These are phyloP conservation scores for Eunapius fragilis DNA, from an alignment of 37 sponge, comb jelly and placozoan genomes.

Conservation along the genomic window DNA sequence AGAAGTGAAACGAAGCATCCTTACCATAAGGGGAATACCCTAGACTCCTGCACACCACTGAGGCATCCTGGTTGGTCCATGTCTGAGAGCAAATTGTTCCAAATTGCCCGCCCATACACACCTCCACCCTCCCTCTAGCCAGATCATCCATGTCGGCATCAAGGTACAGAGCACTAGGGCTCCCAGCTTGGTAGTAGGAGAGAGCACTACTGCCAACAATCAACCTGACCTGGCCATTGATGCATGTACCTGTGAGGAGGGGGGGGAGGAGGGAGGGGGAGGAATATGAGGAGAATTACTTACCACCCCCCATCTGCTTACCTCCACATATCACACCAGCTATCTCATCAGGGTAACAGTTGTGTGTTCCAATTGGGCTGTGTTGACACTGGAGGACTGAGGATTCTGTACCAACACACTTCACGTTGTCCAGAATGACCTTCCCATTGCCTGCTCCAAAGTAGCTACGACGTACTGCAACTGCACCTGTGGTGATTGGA, in stretches of 20 bases:
- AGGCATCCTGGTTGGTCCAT: background rate
- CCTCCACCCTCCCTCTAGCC: background rate
- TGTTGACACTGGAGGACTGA: constrained; percentile 21
- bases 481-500: background rate
- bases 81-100: background rate
- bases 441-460: constrained; percentile 41
- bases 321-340: constrained; percentile 42
- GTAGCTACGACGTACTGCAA: constrained; percentile 7
- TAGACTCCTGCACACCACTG: background rate
- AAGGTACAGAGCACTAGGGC: background rate
- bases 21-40: background rate
- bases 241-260: background rate
- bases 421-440: constrained; percentile 29
- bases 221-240: background rate
- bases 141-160: background rate
- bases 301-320: background rate
- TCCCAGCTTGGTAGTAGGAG: background rate
- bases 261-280: background rate
- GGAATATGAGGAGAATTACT: background rate
- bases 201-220: background rate
- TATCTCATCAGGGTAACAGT: constrained; percentile 43
- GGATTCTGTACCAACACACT: constrained; percentile 19
- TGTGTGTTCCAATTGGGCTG: background rate
- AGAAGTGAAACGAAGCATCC: too few species aligned
- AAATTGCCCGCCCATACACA: background rate